Conservation (phyloP, 2,888 invertebrate genomes). For the Pollenia angustigena region DNA sequence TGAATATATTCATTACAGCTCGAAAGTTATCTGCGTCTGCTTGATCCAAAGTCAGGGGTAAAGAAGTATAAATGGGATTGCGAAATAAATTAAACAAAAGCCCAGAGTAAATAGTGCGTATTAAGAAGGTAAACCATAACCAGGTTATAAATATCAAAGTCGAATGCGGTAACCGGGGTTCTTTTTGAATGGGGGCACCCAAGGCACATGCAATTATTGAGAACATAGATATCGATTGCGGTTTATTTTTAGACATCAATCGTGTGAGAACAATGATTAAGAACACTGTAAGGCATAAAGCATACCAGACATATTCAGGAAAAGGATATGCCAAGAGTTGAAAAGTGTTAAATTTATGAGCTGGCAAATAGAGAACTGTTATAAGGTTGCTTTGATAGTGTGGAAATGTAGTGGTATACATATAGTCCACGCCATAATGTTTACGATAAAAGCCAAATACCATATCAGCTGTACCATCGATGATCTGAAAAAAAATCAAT, state of each 20-base stretch:
- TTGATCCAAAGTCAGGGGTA: slow-evolving; percentile 69
- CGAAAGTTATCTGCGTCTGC: neutral
- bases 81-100: slow-evolving; percentile 78
- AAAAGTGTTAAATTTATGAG: slow-evolving; percentile 73
- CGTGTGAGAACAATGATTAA: neutral
- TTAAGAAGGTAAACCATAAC: slow-evolving; percentile 75
- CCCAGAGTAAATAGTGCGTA: slow-evolving; percentile 80
- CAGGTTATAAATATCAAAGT: slow-evolving; percentile 49
- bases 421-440: slow-evolving; percentile 62
- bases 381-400: slow-evolving; percentile 76
- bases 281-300: neutral
- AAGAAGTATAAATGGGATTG: slow-evolving; percentile 72
- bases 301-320: slow-evolving; percentile 73
- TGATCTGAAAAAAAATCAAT: slow-evolving; percentile 66
- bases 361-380: slow-evolving; percentile 71
- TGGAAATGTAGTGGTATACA: slow-evolving; percentile 76
- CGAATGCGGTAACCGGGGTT: slow-evolving; percentile 59
- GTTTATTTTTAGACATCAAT: slow-evolving; percentile 23
- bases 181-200: slow-evolving; percentile 74
- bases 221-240: slow-evolving; percentile 60
- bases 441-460: slow-evolving; percentile 77
- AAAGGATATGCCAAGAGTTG: slow-evolving; percentile 77
- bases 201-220: slow-evolving; percentile 67
- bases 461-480: slow-evolving; percentile 69
- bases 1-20: slow-evolving; percentile 48